Conservation (phyloP, 2,113 vertebrate species). For the Sorex araneus region DNA sequence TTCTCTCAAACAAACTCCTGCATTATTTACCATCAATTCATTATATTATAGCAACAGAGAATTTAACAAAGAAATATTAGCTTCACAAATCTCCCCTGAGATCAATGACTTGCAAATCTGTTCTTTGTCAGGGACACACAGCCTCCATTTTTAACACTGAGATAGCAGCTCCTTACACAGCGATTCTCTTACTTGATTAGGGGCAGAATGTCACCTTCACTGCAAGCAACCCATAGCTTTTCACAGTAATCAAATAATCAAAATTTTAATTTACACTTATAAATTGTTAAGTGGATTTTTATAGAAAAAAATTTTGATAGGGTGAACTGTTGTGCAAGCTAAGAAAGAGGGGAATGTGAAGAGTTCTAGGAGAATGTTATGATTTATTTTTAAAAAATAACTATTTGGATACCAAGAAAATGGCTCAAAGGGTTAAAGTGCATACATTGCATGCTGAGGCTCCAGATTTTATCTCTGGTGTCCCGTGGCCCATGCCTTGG, state of each 20-base stretch:
- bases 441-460: no score
- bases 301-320: neutral
- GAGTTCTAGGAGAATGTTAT: slow-evolving; percentile 45
- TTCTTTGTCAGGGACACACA: slow-evolving; percentile 82
- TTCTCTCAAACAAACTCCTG: slow-evolving; percentile 72
- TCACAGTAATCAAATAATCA: slow-evolving; percentile 69
- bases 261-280: slow-evolving; percentile 58
- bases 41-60: slow-evolving; percentile 77
- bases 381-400: neutral
- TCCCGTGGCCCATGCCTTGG: no score
- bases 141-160: slow-evolving; percentile 76
- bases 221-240: slow-evolving; percentile 64
- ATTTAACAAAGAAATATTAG: slow-evolving; percentile 86
- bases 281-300: slow-evolving; percentile 61
- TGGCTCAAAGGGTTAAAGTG: no score
- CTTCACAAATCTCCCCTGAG: slow-evolving; percentile 84
- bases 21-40: slow-evolving; percentile 86
- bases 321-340: neutral
- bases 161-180: slow-evolving; percentile 76
- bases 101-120: slow-evolving; percentile 85
- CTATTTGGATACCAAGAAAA: neutral
- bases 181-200: slow-evolving; percentile 65
- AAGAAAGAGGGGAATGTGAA: neutral
- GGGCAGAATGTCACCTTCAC: slow-evolving; percentile 69
- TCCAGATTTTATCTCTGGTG: no score